Percentiles rank a stretch among this genome's conserved stretches.
Evolutionary conservation across 2,113 vertebrate genomes (phyloP).

Genomic region (Pseudorasbora parva): DNA sequence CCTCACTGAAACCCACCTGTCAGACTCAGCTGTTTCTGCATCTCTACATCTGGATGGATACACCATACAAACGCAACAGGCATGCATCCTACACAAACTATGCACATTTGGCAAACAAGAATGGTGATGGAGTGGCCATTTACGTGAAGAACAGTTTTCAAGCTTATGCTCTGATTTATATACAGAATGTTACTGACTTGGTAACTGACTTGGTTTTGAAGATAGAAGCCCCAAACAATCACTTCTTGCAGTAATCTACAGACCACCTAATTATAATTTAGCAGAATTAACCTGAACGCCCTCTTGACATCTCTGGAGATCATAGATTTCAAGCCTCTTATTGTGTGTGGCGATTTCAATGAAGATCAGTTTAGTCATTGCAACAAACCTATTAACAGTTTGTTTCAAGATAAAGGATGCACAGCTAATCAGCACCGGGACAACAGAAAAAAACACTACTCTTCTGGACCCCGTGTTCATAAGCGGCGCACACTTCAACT

Average conservation of each 20-base stretch:
- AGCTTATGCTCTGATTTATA: constrained; percentile 4
- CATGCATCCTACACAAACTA: constrained; percentile 44
- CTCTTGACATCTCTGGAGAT: not conserved
- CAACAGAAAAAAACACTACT: no score
- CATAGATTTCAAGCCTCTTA: not conserved
- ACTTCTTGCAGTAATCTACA: not conserved
- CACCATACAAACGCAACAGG: constrained; percentile 50
- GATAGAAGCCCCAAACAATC: not conserved
- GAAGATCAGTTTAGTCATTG: not conserved
- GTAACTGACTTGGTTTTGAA: constrained; percentile 51
- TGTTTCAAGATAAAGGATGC: not conserved
- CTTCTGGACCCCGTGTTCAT: no score
- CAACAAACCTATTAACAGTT: not conserved
- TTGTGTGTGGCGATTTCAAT: constrained; percentile 18
- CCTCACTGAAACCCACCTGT: constrained; percentile 41
- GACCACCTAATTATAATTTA: not conserved
- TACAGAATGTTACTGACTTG: constrained; percentile 50
- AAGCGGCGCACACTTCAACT: no score
- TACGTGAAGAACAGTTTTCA: constrained; percentile 22
- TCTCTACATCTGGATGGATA: constrained; percentile 24
- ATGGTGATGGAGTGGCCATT: constrained; percentile 32
- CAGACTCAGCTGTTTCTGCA: constrained; percentile 7
- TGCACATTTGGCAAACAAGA: constrained; percentile 29
- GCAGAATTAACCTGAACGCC: not conserved
- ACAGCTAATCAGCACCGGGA: no score